A percentile compares a stretch with the other conserved stretches of the same genome.
These are phyloP conservation scores for Eulacestoma nigropectus DNA, from an alignment of 2,113 vertebrate genomes.

Conservation along the genomic window DNA sequence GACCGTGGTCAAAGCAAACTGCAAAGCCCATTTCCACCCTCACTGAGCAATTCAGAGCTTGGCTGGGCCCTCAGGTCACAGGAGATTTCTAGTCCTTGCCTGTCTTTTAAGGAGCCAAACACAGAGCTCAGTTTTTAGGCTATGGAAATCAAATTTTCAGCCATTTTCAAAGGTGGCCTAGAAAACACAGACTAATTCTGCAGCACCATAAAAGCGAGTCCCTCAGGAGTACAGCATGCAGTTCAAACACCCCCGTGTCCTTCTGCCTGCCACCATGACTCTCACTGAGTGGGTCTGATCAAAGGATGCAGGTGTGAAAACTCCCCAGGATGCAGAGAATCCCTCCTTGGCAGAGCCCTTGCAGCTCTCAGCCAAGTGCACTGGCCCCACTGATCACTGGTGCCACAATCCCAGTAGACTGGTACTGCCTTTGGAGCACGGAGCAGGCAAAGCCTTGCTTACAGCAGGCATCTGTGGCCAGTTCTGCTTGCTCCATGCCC, in stretches of 20 bases:
- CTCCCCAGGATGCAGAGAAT: not conserved
- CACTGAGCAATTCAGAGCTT: not conserved
- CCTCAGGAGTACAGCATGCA: not conserved
- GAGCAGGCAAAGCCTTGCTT: not conserved
- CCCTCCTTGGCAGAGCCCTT: not conserved
- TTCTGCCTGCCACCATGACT: not conserved
- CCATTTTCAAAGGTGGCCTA: constrained; percentile 1
- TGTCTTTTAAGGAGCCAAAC: not conserved
- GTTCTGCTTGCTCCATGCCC: not conserved
- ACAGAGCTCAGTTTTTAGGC: constrained; percentile 10
- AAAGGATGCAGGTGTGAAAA: not conserved
- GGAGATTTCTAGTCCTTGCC: not conserved
- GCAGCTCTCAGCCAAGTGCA: not conserved
- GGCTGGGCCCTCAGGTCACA: not conserved
- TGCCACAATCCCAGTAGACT: not conserved
- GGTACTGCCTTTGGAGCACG: not conserved
- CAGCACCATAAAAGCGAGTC: not conserved
- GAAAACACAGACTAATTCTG: constrained; percentile 37
- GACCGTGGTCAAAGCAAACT: not conserved
- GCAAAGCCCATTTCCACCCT: not conserved
- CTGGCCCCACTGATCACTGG: accelerated
- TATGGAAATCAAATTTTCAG: constrained; percentile 4
- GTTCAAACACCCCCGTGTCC: accelerated
- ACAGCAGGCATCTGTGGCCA: not conserved
- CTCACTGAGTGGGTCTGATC: not conserved